Base-by-base conservation (phyloP, 2,797 vertebrate species). In the Acrossocheilus fasciatus region DNA sequence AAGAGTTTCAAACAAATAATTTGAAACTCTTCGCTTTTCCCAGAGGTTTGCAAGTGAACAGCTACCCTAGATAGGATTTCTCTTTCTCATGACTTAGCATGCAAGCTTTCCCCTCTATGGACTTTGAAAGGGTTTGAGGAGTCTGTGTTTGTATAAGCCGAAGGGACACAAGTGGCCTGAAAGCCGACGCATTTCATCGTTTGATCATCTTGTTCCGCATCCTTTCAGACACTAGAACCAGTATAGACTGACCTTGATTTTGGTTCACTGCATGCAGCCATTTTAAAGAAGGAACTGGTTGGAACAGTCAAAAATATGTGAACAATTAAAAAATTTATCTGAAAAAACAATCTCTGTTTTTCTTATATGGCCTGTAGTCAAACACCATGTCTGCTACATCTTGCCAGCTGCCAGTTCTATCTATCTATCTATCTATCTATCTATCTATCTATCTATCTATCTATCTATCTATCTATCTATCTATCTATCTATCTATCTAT, bases 191-290 rank as follows among this genome's bases (percentile, higher is more conserved):
- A 86, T 79, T 84, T 87, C 78, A 7, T 14, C n/a, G 83, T 89
- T 90, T 89, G 81, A 89, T 89, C 86, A 90, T 86, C 39, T 78
- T 62, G 84, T 86, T 87, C 87, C 15, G 66, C 77, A 39, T 89
- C 86, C 81, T 90, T 80, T 86, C 69, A 84, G 86, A 82, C 10
- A 50, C 82, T 69, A 72, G 47, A 84, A 84, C 72, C 66, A 82
- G 84, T 82, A 86, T 52, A 78, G 70, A 66, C 30, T 11, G 23
- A 68, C 59, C 76, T 85, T 45, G 66, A 85, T 76, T 85, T 81
- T 83, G 82, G 74, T 83, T 90, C 89, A 85, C 41, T 52, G 79
- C 76, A 82, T 84, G 86, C 79, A 83, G 79, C 36, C 43, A 23
- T 81, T 76, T 66, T 64, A 66, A 72, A 66, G 15, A 47, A 69